Percentiles rank a stretch among this genome's conserved stretches.
These are phyloP conservation scores for Ammodytes dubius DNA, from an alignment of 2,113 vertebrate species.

Conservation along the genomic window DNA sequence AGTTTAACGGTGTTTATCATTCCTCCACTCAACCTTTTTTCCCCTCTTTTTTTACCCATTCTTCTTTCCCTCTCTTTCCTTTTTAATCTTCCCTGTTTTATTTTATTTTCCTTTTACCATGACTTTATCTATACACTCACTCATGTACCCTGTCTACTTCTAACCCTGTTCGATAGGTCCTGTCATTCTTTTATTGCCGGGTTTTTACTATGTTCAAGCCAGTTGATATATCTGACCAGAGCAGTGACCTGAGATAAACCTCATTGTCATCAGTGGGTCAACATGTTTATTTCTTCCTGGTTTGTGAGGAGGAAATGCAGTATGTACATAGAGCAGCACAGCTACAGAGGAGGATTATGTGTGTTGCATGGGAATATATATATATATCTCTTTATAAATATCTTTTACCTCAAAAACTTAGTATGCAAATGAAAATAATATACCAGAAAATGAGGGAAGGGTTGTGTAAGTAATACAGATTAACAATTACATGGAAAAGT, in stretches of 20 bases:
- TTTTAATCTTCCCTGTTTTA: background rate
- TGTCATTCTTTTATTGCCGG: background rate
- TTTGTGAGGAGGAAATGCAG: background rate
- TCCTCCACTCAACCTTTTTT: conserved; percentile 12
- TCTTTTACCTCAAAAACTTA: background rate
- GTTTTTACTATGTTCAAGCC: background rate
- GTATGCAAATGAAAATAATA: too few relatives aligned
- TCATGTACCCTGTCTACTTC: background rate
- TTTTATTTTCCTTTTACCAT: background rate
- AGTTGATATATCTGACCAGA: background rate
- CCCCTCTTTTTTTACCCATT: background rate
- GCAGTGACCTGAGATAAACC: conserved; percentile 3
- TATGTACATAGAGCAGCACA: background rate
- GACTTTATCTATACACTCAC: background rate
- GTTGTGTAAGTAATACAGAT: too few relatives aligned
- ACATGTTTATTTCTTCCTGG: background rate
- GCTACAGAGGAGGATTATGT: background rate
- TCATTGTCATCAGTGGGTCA: background rate
- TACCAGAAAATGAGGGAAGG: background rate
- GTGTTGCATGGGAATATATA: background rate
- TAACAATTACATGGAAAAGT: background rate
- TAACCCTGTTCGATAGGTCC: background rate
- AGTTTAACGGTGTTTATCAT: background rate
- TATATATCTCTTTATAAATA: too few relatives aligned
- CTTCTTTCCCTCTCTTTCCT: background rate